Base-by-base conservation (phyloP, 2,113 vertebrate species). In the Erythrocercus mccallii region DNA sequence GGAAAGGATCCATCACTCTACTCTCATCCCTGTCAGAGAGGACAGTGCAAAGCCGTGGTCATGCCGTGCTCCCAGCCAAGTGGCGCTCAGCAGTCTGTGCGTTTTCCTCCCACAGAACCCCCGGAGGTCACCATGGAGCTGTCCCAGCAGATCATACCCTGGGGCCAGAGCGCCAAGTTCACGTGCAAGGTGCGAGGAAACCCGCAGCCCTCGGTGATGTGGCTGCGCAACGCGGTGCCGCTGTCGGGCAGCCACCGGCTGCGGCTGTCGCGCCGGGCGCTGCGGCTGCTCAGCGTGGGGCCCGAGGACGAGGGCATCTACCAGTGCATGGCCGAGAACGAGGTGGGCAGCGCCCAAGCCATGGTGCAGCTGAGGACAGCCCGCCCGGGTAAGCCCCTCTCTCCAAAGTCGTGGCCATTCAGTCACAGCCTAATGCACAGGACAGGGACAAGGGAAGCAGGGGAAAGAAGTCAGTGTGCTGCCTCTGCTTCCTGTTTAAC, bases 251-350 rank as follows among this genome's bases (percentile, higher is more conserved):
- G 98, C 47, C 96, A 97, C 9, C 98, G 98, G 60, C 98, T 99
- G 81, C 98, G 98, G 40, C 94, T 99, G 6, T 98, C 98, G 6
- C 85, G 97, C 12, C 94, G 96, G 13, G 87, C 94, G 1, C 97
- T 99, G 86, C 98, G 98, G 0, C 97, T 99, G 79, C 93, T 97
- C 84, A 98, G 98, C 1, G 98, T 99, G 81, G 99, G 99, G 73
- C 98, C 99, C 0, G 98, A 99, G 96, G 99, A 99, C 0, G 98
- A 99, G 0, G 99, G 99, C 7, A 98, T 99, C 69, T 99, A 99
- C 97, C 99, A 99, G 96, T 99, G 99, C 97, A 98, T 99, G 99
- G 99, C 99, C 0, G 99, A 99, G 97, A 99, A 99, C 1, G 98
- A 98, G 31, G 99, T 99, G 3, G 99, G 99, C 35, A 99, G 99